These are phyloP conservation scores for Leptinotarsa lineolata DNA, from an alignment of 1,140 invertebrate genomes.

Conservation along the genomic window DNA sequence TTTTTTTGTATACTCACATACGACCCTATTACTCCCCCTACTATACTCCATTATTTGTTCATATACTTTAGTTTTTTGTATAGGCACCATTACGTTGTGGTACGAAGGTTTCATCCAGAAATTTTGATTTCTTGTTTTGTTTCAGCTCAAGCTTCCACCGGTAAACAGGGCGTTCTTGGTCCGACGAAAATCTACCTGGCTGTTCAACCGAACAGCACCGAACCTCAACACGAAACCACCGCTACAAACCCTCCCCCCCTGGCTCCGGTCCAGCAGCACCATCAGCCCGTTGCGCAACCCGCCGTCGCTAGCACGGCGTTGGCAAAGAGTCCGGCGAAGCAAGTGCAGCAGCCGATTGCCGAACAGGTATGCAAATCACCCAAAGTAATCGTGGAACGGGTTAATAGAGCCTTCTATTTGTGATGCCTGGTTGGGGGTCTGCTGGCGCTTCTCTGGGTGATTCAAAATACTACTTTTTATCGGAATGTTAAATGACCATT, in stretches of 20 bases:
- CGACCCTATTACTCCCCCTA: no score
- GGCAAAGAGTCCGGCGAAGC: slow-evolving; percentile 35
- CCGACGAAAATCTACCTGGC: slow-evolving; percentile 84
- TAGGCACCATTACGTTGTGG: no score
- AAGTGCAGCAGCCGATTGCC: slow-evolving; percentile 33
- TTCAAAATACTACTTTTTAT: no score
- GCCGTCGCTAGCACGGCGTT: not conserved
- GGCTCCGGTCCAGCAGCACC: slow-evolving; percentile 56
- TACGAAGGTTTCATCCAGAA: no score
- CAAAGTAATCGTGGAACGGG: slow-evolving; percentile 48
- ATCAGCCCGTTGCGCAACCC: slow-evolving; percentile 1
- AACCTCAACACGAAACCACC: slow-evolving; percentile 26
- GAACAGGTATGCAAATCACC: slow-evolving; percentile 54
- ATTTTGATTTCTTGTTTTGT: not conserved
- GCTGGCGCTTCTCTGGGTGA: no score
- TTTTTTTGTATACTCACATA: no score
- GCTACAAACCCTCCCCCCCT: slow-evolving; percentile 58
- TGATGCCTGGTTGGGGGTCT: not conserved
- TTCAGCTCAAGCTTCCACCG: slow-evolving; percentile 76
- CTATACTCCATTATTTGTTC: no score
- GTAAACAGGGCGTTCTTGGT: slow-evolving; percentile 79
- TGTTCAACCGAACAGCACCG: slow-evolving; percentile 67
- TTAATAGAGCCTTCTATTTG: not conserved
- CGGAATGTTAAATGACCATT: no score
- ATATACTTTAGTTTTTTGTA: no score